A percentile compares a stretch with the other conserved stretches of the same genome.
These are phyloP conservation scores for Centropristis striata DNA, from an alignment of 2,113 vertebrate genomes.

Conservation along the genomic window DNA sequence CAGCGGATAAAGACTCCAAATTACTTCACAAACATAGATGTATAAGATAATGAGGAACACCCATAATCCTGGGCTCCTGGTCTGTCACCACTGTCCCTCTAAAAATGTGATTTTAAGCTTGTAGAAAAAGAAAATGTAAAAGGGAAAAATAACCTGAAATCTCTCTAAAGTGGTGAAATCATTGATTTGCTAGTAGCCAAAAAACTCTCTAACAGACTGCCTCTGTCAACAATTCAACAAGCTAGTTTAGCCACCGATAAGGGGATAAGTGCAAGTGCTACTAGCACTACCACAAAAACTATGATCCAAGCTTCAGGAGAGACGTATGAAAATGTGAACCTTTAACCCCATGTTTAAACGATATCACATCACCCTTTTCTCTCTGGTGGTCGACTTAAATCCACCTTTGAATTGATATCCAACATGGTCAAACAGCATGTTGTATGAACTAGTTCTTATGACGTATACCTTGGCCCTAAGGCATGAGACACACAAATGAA, in stretches of 20 bases:
- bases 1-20: neutral
- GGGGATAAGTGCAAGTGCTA: neutral
- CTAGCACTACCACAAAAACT: neutral
- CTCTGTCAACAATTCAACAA: neutral
- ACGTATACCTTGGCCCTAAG: neutral
- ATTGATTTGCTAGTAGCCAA: neutral
- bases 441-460: neutral
- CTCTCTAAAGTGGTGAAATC: neutral
- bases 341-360: neutral
- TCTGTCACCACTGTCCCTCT: neutral
- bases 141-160: neutral
- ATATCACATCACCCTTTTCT: neutral
- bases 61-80: neutral
- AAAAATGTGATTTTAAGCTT: neutral
- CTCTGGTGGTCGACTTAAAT: neutral
- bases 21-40: neutral
- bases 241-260: neutral
- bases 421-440: too few relatives aligned
- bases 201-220: neutral
- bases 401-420: neutral
- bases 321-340: neutral
- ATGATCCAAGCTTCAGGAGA: neutral
- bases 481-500: constrained; percentile 15
- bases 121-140: neutral
- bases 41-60: neutral